phyloP scores from a whole-genome alignment of 2,888 invertebrate genomes.

The Philereme transversata region DNA sequence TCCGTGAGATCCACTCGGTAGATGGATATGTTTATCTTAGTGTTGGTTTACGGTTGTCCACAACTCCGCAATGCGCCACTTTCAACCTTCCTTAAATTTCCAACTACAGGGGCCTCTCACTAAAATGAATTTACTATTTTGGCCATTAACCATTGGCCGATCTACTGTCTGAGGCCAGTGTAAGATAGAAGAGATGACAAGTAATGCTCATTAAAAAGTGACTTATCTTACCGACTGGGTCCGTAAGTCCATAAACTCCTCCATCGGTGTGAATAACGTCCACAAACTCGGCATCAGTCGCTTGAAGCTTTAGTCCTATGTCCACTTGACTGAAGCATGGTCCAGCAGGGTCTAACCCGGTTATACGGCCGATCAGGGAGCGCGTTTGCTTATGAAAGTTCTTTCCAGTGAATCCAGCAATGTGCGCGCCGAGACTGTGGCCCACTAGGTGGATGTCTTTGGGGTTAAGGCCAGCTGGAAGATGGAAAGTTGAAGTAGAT shows the following conservation, averaged over 20 bases:
- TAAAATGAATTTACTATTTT: too few species aligned
- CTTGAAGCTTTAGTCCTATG: slow-evolving; percentile 47
- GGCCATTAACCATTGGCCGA: too few species aligned
- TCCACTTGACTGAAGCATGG: slow-evolving; percentile 60
- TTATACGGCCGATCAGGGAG: slow-evolving; percentile 55
- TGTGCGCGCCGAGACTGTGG: slow-evolving; percentile 73
- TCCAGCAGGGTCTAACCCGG: slow-evolving; percentile 50
- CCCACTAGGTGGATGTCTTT: slow-evolving; percentile 64
- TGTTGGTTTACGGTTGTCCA: too few species aligned
- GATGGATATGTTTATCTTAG: too few species aligned
- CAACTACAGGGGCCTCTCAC: too few species aligned
- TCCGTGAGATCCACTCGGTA: too few species aligned
- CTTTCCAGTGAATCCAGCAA: slow-evolving; percentile 67
- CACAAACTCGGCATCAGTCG: slow-evolving; percentile 62
- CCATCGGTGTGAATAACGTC: slow-evolving; percentile 67
- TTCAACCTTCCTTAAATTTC: too few species aligned
- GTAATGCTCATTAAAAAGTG: background rate
- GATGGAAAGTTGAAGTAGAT: slow-evolving; percentile 18
- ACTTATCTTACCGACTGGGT: slow-evolving; percentile 52
- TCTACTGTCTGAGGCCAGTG: too few species aligned
- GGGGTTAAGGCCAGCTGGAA: slow-evolving; percentile 58
- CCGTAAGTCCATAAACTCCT: slow-evolving; percentile 62
- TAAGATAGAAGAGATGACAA: too few species aligned
- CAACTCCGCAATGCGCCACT: too few species aligned
- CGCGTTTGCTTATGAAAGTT: slow-evolving; percentile 54